Evolutionary conservation across 2,888 invertebrate genomes (phyloP).

Genomic region (Enchytraeus crypticus): DNA sequence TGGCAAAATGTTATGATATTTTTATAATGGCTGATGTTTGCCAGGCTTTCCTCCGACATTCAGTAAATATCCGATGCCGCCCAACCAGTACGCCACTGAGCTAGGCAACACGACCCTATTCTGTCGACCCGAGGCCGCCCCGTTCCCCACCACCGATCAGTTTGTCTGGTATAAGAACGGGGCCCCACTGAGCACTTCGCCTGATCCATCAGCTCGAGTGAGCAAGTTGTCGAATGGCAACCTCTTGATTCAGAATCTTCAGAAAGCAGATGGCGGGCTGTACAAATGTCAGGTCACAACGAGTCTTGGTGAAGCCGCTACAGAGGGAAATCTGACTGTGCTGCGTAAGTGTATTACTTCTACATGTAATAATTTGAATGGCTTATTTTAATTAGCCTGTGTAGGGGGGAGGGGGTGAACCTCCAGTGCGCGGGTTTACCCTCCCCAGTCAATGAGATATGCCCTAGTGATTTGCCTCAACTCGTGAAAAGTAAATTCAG

Average conservation of each 20-base stretch:
- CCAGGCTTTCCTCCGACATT: slow-evolving; percentile 67
- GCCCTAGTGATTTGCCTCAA: too few relatives aligned
- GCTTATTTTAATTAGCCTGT: too few relatives aligned
- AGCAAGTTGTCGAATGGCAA: slow-evolving; percentile 76
- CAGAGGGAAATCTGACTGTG: slow-evolving; percentile 31
- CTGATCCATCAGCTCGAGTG: slow-evolving; percentile 26
- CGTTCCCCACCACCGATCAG: slow-evolving; percentile 52
- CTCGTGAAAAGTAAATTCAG: too few relatives aligned
- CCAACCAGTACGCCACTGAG: slow-evolving; percentile 78
- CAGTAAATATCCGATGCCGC: slow-evolving; percentile 77
- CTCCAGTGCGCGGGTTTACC: too few relatives aligned
- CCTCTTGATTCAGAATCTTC: slow-evolving; percentile 61
- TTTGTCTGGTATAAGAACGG: slow-evolving; percentile 85
- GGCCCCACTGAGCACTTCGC: slow-evolving; percentile 16
- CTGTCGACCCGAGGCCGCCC: slow-evolving; percentile 89
- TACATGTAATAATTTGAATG: too few relatives aligned
- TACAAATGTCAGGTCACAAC: slow-evolving; percentile 40
- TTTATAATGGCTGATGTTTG: background rate
- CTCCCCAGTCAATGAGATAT: too few relatives aligned
- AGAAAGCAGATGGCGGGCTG: slow-evolving; percentile 29
- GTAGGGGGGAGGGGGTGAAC: too few relatives aligned
- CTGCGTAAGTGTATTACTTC: slow-evolving; percentile 28
- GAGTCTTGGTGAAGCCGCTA: slow-evolving; percentile 29
- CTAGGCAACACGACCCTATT: slow-evolving; percentile 79
- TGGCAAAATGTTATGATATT: background rate